Evolutionary conservation across 1,140 invertebrate genomes (phyloP), one percentile per base, ranked within the genome.

Genomic region (Drosophila repleta): DNA sequence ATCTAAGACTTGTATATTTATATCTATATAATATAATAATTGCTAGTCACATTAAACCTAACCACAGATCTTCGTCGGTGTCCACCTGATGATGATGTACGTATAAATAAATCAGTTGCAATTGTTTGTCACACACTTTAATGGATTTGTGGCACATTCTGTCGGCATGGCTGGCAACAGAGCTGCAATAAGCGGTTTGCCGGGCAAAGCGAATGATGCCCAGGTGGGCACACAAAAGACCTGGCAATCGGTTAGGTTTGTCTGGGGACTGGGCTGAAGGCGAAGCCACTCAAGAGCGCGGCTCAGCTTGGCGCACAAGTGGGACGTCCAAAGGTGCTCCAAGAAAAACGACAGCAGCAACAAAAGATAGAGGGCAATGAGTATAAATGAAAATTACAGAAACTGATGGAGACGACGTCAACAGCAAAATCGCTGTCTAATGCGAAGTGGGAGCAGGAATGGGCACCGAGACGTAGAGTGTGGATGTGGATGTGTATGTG

Each of bases 361-460:
- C 29, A 7, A 29, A 10, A 29, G 18, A 15, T 24, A 37, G 29
- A 39, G 53, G 43, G 49, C 57, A 35, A 62, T 62, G 65, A 78
- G 79, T 75, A 79, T 70, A 79, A 79, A 79, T 79, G 69, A 65
- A 79, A 75, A 79, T 65, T 79, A 77, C 76, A 74, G 64, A 48
- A 58, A 74, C 69, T 24, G 15, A 60, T 60, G 65, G 15, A 37
- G 58, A 52, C 48, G 29, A 43, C 52, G 41, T 48, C 37, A 26
- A 45, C 13, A 24, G 24, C 24, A 24, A 24, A 24, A 4, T 24
- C 48, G 48, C 13, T 61, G 56, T 10, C 77, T 79, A 79, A 79
- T 71, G 76, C 10, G 37, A 13, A 57, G 43, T 43, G 55, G 74
- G 45, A 66, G 35, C 74, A 52, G 58, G 32, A 55, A 49, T 51